Conservation (phyloP, 2,888 invertebrate species). For the Scrobipalpa atriplicella region DNA sequence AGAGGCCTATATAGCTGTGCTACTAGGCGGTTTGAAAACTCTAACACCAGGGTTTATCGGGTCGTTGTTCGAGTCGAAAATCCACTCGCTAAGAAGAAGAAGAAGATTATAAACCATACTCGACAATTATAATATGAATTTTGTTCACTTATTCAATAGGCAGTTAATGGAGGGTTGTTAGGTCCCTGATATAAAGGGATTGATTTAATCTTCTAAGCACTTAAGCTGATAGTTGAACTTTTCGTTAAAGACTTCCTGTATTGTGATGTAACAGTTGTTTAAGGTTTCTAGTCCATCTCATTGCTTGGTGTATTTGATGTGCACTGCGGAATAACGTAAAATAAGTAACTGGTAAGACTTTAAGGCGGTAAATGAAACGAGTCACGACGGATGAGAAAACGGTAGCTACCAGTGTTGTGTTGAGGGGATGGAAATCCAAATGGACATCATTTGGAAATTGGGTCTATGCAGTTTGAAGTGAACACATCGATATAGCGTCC, state of each 20-base stretch:
- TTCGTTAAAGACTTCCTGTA: conserved; percentile 18
- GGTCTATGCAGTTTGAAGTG: neutral
- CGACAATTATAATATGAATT: too few species aligned
- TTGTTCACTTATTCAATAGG: neutral
- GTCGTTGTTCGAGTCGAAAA: too few species aligned
- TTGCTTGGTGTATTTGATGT: neutral
- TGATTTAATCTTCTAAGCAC: conserved; percentile 9
- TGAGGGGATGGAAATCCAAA: too few species aligned
- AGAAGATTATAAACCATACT: too few species aligned
- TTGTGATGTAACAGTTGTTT: conserved; percentile 16
- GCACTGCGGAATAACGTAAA: neutral
- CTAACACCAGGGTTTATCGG: too few species aligned
- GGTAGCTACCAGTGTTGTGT: too few species aligned
- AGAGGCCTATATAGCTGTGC: too few species aligned
- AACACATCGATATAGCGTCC: neutral
- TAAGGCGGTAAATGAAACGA: too few species aligned
- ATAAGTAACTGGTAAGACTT: too few species aligned
- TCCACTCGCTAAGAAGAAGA: too few species aligned
- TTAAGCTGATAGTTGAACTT: conserved; percentile 17
- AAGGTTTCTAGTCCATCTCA: conserved; percentile 5
- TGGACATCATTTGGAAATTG: neutral
- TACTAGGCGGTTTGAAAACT: too few species aligned
- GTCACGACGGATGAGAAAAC: too few species aligned
- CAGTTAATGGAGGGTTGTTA: neutral
- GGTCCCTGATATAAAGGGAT: conserved; percentile 1